These are phyloP conservation scores for Xestia ashworthii DNA, from an alignment of 2,888 invertebrate species.

Conservation along the genomic window DNA sequence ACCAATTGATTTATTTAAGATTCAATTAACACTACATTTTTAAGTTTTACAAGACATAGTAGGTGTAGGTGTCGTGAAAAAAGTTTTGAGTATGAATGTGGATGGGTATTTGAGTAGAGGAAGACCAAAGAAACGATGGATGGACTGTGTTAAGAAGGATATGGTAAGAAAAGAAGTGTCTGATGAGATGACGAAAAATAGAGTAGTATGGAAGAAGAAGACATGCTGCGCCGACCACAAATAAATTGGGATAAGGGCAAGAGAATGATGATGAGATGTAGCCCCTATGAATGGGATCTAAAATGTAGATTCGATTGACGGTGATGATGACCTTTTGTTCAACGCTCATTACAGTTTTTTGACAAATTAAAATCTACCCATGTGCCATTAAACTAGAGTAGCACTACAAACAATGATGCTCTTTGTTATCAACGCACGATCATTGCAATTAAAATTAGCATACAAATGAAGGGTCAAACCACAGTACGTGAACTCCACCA, in stretches of 20 bases:
- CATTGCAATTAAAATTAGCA: conserved; percentile 56
- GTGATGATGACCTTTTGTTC: neutral
- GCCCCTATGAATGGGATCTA: neutral
- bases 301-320: neutral
- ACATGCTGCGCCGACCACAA: too few relatives aligned
- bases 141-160: too few relatives aligned
- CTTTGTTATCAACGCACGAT: conserved; percentile 27
- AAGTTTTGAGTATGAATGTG: too few relatives aligned
- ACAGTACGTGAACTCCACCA: conserved; percentile 43
- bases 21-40: neutral
- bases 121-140: too few relatives aligned
- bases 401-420: conserved; percentile 18
- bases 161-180: too few relatives aligned
- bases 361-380: conserved; percentile 14
- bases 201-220: too few relatives aligned
- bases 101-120: too few relatives aligned
- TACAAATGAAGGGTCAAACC: conserved; percentile 43
- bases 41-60: neutral
- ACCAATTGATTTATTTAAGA: neutral
- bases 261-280: too few relatives aligned
- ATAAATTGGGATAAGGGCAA: too few relatives aligned
- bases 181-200: too few relatives aligned
- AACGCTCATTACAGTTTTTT: conserved; percentile 8
- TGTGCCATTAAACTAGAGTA: conserved; percentile 18
- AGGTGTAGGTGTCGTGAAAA: too few relatives aligned